Evolutionary conservation across 2,797 vertebrate species (phyloP), one percentile per base, ranked within the genome.

Genomic region (Danionella dracula): DNA sequence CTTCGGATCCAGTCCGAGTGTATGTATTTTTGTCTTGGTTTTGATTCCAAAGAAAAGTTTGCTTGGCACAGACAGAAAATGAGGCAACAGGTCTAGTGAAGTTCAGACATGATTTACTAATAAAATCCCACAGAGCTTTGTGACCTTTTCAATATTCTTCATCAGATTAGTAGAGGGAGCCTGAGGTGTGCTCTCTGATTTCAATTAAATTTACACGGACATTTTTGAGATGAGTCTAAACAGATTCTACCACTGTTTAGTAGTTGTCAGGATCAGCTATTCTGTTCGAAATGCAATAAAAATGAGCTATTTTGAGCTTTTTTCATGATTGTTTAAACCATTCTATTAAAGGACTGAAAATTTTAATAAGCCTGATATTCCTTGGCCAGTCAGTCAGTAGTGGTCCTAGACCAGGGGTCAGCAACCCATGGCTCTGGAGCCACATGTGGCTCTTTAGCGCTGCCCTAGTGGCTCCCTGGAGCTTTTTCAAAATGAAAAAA

Each of bases 131-230:
- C 29, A 42, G 63, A 71, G 57, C 41, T 31, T 63, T 27, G 31
- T 76, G 78, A 80, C 78, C 76, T 80, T 80, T 80, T 80, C 68
- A 70, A 35, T 73, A 78, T 78, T 80, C 74, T 68, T 57, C 35
- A 44, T 48, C 55, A 66, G 49, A 73, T 72, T 70, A 66, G 60
- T 12, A 38, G 29, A 66, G 16, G 12, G 42, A 46, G 32, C 38
- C 41, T 56, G 51, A 34, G 46, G 21, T 27, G 21, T 48, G 53
- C 42, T 57, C 38, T 66, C 32, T 29, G 51, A 48, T 29, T 41
- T 66, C 53, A 60, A 32, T 46, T 55, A 37, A 56, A 66, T 55
- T 66, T 41, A 38, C 5, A 38, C 8, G 17, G 38, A 42, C 41
- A 15, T n/a, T 21, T 41, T 13, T 57, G 54, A 57, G 15, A 6